phyloP scores from a whole-genome alignment of 1,140 invertebrate species.

The Drosophila littoralis region DNA sequence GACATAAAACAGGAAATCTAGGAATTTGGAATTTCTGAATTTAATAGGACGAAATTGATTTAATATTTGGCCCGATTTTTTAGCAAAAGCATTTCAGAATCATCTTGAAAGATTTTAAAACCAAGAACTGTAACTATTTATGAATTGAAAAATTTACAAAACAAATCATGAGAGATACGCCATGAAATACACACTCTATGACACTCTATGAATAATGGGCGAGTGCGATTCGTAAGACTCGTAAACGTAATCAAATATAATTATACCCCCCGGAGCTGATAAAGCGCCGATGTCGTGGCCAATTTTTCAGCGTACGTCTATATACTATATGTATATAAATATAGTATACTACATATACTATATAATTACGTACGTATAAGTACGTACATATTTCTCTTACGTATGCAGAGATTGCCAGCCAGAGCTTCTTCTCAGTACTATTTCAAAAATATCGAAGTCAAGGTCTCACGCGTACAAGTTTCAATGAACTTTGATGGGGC shows the following conservation, averaged over 20 bases:
- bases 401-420: slow-evolving; percentile 26
- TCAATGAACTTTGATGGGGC: slow-evolving; percentile 57
- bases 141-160: no score
- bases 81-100: no score
- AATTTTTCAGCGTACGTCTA: slow-evolving; percentile 33
- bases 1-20: no score
- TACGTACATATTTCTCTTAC: no score
- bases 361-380: neutral
- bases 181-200: neutral
- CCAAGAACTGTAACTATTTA: no score
- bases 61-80: no score
- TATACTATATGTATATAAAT: neutral
- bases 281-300: slow-evolving; percentile 45
- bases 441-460: slow-evolving; percentile 54
- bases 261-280: slow-evolving; percentile 55
- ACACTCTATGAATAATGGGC: slow-evolving; percentile 49
- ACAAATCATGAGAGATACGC: no score
- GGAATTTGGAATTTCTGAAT: no score
- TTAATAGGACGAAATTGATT: no score
- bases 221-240: neutral
- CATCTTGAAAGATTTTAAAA: no score
- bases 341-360: neutral
- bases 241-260: slow-evolving; percentile 53
- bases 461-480: slow-evolving; percentile 65
- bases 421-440: slow-evolving; percentile 46